These are phyloP conservation scores for Chloroclystis v-ata DNA, from an alignment of 2,888 invertebrate genomes.

Conservation along the genomic window DNA sequence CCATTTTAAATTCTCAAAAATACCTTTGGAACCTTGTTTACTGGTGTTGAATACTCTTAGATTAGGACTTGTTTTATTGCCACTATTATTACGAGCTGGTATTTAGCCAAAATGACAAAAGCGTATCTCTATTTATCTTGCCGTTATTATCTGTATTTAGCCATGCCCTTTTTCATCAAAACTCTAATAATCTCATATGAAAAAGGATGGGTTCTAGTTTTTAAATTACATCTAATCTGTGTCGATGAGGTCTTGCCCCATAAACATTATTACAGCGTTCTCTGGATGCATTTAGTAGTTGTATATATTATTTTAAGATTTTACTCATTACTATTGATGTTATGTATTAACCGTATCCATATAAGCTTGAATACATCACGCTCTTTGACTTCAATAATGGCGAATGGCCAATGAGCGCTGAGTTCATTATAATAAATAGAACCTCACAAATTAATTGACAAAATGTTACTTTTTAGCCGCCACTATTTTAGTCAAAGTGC, in stretches of 20 bases:
- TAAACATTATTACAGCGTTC: conserved; percentile 33
- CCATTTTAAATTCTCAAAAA: not conserved
- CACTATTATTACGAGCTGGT: too few relatives aligned
- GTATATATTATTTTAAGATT: conserved; percentile 36
- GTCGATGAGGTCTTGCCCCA: conserved; percentile 49
- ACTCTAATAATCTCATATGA: not conserved
- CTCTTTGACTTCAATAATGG: conserved; percentile 1
- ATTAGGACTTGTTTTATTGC: too few relatives aligned
- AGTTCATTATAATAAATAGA: too few relatives aligned
- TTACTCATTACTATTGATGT: conserved; percentile 25
- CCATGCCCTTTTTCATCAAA: too few relatives aligned
- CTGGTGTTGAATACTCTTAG: too few relatives aligned
- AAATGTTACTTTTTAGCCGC: not conserved
- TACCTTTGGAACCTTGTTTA: not conserved
- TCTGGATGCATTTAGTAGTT: conserved; percentile 41
- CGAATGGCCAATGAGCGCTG: too few relatives aligned
- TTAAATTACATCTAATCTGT: conserved; percentile 28
- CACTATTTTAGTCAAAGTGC: not conserved
- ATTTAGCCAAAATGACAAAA: too few relatives aligned
- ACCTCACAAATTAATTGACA: too few relatives aligned
- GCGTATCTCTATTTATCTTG: conserved; percentile 12
- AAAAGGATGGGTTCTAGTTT: conserved; percentile 4
- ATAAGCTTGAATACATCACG: conserved; percentile 15
- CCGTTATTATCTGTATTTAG: not conserved
- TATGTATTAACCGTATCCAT: conserved; percentile 13